A percentile compares a stretch with the other conserved stretches of the same genome.
These are phyloP conservation scores for Melipona beecheii DNA, from an alignment of 2,888 invertebrate genomes.

Conservation along the genomic window DNA sequence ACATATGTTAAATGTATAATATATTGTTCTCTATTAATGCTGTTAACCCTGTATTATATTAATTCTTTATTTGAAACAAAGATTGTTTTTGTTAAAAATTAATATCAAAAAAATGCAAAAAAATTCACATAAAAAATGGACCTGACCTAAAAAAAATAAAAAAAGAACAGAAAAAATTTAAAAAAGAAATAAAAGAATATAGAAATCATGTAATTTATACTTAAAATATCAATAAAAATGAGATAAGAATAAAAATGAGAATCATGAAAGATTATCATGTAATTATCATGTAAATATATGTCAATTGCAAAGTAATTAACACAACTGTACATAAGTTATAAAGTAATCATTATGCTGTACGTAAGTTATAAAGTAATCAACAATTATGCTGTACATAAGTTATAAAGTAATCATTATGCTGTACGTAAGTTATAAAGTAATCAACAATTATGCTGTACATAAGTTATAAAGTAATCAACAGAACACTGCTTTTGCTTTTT, in stretches of 20 bases:
- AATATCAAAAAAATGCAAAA: background rate
- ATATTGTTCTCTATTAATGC: background rate
- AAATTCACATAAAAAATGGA: background rate
- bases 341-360: no score
- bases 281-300: background rate
- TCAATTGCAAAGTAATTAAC: background rate
- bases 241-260: background rate
- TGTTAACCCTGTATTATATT: background rate
- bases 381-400: no score
- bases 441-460: no score
- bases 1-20: background rate
- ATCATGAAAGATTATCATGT: background rate
- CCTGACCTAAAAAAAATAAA: background rate
- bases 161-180: background rate
- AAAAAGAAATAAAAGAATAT: background rate
- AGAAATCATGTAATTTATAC: background rate
- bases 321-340: no score
- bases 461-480: no score
- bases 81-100: background rate
- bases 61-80: background rate
- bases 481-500: no score
- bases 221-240: background rate
- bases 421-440: no score
- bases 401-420: background rate
- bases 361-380: no score